Evolutionary conservation across 2,797 vertebrate genomes (phyloP).

Genomic region (Acanthopagrus latus): DNA sequence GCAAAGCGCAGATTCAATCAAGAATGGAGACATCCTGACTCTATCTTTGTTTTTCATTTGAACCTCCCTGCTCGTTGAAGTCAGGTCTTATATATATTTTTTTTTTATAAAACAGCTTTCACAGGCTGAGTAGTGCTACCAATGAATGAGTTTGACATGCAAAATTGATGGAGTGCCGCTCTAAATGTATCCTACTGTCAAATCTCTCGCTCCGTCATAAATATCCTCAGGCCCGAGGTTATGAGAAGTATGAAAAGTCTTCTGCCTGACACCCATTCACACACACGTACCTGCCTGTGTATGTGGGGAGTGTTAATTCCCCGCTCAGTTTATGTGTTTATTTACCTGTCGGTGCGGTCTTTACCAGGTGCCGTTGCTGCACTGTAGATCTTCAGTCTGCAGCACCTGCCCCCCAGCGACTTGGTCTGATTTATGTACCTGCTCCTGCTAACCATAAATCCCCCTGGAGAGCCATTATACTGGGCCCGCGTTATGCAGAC

Average conservation of each 20-base stretch:
- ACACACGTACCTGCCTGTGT: background rate
- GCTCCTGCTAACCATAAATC: constrained; percentile 56
- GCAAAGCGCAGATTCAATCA: background rate
- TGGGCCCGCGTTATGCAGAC: constrained; percentile 62
- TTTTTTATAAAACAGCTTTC: background rate
- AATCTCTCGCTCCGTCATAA: background rate
- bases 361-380: constrained; percentile 24
- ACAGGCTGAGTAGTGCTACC: background rate
- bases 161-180: background rate
- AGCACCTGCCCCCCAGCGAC: constrained; percentile 21
- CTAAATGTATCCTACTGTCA: constrained; percentile 1
- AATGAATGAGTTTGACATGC: background rate
- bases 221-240: constrained; percentile 7
- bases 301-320: constrained; percentile 35
- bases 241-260: background rate
- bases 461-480: constrained; percentile 60
- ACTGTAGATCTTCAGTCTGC: constrained; percentile 53
- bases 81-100: too few relatives aligned
- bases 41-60: too few relatives aligned
- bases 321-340: constrained; percentile 34
- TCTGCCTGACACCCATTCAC: background rate
- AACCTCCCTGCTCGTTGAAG: too few relatives aligned
- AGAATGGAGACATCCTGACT: background rate
- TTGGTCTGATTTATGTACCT: constrained; percentile 55
- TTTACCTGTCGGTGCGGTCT: constrained; percentile 36